phyloP scores from a whole-genome alignment of 2,888 invertebrate genomes.

The Dasysyrphus tricinctus region DNA sequence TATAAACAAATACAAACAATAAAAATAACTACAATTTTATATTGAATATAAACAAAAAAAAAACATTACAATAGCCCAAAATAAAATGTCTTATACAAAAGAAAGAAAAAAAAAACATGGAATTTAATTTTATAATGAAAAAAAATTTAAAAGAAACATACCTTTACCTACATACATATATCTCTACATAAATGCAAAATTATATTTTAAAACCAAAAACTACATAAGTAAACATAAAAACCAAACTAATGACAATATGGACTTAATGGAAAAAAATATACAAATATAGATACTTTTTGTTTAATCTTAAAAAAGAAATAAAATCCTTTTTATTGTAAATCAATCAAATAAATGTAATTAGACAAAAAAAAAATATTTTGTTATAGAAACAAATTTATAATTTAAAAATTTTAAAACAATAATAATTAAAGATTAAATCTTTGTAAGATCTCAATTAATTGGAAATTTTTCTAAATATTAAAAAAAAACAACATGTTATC shows the following conservation, averaged over 20 bases:
- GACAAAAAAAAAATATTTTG: slow-evolving; percentile 10
- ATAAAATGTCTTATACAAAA: slow-evolving; percentile 44
- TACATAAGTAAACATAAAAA: slow-evolving; percentile 42
- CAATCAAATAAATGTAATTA: background rate
- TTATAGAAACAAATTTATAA: slow-evolving; percentile 1
- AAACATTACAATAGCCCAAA: slow-evolving; percentile 57
- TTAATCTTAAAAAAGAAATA: slow-evolving; percentile 35
- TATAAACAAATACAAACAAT: slow-evolving; percentile 50
- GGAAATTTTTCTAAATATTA: slow-evolving; percentile 33
- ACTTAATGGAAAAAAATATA: slow-evolving; percentile 47
- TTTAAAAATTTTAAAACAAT: background rate
- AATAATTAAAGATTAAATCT: background rate
- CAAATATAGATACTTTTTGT: slow-evolving; percentile 29
- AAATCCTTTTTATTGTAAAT: slow-evolving; percentile 40
- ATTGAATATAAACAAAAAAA: slow-evolving; percentile 49
- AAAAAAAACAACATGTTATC: slow-evolving; percentile 20
- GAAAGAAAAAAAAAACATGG: slow-evolving; percentile 9
- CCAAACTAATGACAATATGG: slow-evolving; percentile 71
- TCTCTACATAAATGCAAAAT: slow-evolving; percentile 24
- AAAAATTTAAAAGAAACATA: background rate
- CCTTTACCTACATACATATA: background rate
- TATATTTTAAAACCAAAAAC: slow-evolving; percentile 41
- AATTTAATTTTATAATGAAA: slow-evolving; percentile 45
- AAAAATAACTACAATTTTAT: slow-evolving; percentile 65
- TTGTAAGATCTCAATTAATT: slow-evolving; percentile 11